These are phyloP conservation scores for Pseudorectes ferrugineus DNA, from an alignment of 2,113 vertebrate species.

Conservation along the genomic window DNA sequence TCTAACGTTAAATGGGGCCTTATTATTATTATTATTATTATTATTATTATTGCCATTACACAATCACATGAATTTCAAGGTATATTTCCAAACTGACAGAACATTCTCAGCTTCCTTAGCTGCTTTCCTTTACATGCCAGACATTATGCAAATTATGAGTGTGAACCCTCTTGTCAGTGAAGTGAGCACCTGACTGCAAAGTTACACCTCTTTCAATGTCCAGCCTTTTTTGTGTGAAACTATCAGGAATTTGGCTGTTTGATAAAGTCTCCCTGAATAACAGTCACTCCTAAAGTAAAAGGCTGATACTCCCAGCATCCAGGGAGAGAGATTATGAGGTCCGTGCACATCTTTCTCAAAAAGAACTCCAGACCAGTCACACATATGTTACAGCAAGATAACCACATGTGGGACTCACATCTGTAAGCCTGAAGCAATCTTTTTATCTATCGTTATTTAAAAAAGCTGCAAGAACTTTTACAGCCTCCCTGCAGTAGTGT, in stretches of 20 bases:
- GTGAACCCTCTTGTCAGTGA: neutral
- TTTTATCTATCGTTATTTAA: neutral
- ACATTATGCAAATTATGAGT: neutral
- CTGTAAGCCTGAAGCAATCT: neutral
- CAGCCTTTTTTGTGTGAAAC: neutral
- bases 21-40: neutral
- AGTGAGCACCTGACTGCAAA: neutral
- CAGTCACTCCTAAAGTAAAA: neutral
- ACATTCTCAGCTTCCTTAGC: neutral
- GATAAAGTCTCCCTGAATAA: neutral
- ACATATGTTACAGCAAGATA: neutral
- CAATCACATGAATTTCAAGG: neutral
- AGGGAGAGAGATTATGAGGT: neutral
- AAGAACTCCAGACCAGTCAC: neutral
- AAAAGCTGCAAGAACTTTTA: neutral
- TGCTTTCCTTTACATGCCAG: neutral
- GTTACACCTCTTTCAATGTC: neutral
- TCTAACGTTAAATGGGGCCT: fast-evolving
- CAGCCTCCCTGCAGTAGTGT: neutral
- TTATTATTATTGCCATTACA: neutral
- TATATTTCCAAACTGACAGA: neutral
- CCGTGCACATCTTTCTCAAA: neutral
- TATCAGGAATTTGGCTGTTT: neutral
- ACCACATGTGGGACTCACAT: neutral
- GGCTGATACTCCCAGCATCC: neutral